A percentile compares a stretch with the other conserved stretches of the same genome.
Conservation (phyloP, 92 coral and sea anemone species). For the Palythoa caribaeorum region DNA sequence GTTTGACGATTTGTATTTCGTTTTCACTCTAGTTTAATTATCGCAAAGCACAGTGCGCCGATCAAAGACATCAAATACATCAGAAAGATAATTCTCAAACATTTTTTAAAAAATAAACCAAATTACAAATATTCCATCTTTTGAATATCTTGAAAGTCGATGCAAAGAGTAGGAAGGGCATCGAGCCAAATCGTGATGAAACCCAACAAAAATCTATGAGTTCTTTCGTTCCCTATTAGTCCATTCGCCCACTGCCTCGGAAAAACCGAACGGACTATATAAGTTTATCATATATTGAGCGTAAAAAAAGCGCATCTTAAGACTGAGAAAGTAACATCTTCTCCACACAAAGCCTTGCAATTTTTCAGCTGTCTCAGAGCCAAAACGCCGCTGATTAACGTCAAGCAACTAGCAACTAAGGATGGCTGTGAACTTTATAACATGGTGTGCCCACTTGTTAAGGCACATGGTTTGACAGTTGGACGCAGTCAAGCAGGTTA, state of each 20-base stretch:
- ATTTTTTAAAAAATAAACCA: neutral
- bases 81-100: neutral
- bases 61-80: neutral
- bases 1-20: neutral
- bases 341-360: neutral
- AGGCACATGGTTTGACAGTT: neutral
- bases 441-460: neutral
- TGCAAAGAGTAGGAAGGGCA: neutral
- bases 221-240: slow-evolving; percentile 13
- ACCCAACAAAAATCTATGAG: neutral
- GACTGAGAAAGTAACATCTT: neutral
- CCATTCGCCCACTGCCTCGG: neutral
- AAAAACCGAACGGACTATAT: neutral
- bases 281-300: neutral
- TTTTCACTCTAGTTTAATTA: neutral
- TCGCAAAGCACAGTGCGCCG: neutral
- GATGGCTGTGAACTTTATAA: neutral
- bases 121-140: neutral
- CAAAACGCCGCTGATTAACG: slow-evolving; percentile 13
- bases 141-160: neutral
- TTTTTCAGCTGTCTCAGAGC: slow-evolving; percentile 19
- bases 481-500: neutral
- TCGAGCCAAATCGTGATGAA: neutral
- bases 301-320: neutral
- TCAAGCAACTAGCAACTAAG: neutral